Base-by-base conservation (phyloP, 2,113 vertebrate genomes). In the Malurus alboscapulatus region DNA sequence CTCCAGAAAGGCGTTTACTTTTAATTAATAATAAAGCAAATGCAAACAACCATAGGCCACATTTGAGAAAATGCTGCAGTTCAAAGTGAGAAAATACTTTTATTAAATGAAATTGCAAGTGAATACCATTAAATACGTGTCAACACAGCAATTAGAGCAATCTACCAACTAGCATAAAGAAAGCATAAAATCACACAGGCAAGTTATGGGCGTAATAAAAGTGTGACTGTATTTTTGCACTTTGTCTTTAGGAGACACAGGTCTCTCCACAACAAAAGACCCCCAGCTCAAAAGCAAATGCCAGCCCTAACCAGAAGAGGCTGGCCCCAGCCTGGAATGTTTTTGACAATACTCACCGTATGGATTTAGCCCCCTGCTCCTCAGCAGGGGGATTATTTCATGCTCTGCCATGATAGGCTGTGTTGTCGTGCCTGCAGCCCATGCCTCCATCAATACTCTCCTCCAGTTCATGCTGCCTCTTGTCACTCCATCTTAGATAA, bases 1-100 rank as follows among this genome's bases (percentile, higher is more conserved):
- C 87, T 87, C 92, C 87, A 83, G 84, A 89, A 94, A 96, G 84
- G 48, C 6, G 5, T 92, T 91, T 87, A 83, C 74, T 92, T 96
- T 92, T 95, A 91, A 96, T 96, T 91, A 94, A 62, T 85, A 87
- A 55, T 90, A 93, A 94, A 90, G 74, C 10, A 85, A 93, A 96
- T 89, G 87, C 75, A 94, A 96, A 96, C 24, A 63, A 96, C 84
- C 81, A 94, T 81, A 85, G 81, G 84, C 91, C 94, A 94, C 74
- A 83, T 92, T 92, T 82, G 78, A 87, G 82, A 91, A 93, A 96
- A 89, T 2, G 4, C 7, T 71, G 61, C 51, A 80, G 95, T 94
- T 96, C 95, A 95, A 96, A 96, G 95, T 82, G 92, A 93, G 92
- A 94, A 95, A 95, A 84, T 1, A 36, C 63, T 85, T 91, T 66